These are phyloP conservation scores for Eucidaris tribuloides DNA, from an alignment of 35 echinoderm and acorn worm genomes.

Conservation along the genomic window DNA sequence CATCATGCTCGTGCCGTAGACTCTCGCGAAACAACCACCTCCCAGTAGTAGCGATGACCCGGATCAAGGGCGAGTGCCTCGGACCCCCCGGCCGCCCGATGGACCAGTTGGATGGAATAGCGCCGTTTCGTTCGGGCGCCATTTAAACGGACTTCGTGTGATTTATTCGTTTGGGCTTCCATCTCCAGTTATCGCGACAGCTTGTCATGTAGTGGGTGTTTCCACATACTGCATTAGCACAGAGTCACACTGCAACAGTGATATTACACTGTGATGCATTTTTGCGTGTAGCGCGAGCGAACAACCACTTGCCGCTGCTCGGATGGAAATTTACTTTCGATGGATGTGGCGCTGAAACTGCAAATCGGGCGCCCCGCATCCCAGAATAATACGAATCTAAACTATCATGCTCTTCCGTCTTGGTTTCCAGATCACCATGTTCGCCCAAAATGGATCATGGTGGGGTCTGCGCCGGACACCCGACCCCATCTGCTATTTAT, in stretches of 20 bases:
- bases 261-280: not conserved
- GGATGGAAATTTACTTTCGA: not conserved
- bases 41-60: conserved; percentile 76
- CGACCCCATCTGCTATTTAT: conserved; percentile 30
- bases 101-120: conserved; percentile 94
- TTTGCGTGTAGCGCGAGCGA: not conserved
- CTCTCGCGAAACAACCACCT: conserved; percentile 46
- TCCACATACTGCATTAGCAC: conserved; percentile 20
- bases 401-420: not conserved
- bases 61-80: conserved; percentile 57
- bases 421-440: conserved; percentile 12
- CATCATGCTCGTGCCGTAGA: conserved; percentile 95
- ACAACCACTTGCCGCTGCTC: not conserved
- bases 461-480: conserved; percentile 1
- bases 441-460: conserved; percentile 6
- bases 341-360: conserved; percentile 7
- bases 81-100: conserved; percentile 60
- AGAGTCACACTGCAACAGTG: not conserved
- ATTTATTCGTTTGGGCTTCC: conserved; percentile 73
- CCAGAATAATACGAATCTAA: not conserved
- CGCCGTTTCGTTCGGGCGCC: conserved; percentile 37
- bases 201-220: conserved; percentile 37
- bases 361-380: not conserved
- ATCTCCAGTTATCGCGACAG: conserved; percentile 83
- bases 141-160: conserved; percentile 64